A percentile compares a stretch with the other conserved stretches of the same genome.
These are phyloP conservation scores for Beroe forskalii DNA, from an alignment of 37 sponge, comb jelly and placozoan genomes.

Conservation along the genomic window DNA sequence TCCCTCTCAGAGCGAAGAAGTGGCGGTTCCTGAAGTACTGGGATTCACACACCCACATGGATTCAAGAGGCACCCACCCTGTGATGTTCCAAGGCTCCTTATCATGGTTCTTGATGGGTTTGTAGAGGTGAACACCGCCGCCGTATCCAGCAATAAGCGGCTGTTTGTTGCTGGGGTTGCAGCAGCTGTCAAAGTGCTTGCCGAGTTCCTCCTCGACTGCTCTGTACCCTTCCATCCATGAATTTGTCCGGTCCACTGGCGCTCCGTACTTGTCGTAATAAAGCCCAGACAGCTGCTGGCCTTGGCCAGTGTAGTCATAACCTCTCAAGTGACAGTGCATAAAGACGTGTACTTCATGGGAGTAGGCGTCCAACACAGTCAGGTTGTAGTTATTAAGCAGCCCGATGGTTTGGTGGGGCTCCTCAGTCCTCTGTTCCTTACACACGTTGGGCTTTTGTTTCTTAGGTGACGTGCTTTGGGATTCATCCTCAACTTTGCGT, in stretches of 20 bases:
- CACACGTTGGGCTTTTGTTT: neutral
- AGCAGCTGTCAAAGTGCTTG: neutral
- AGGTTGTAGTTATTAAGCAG: neutral
- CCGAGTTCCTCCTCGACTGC: neutral
- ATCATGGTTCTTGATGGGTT: neutral
- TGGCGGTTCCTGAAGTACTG: neutral
- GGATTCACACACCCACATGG: neutral
- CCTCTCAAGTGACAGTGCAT: neutral
- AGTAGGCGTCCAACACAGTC: neutral
- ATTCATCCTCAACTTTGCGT: neutral
- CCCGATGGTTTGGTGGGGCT: neutral
- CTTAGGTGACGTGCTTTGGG: neutral
- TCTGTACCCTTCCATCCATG: neutral
- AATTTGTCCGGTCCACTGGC: neutral
- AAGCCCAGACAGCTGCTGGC: neutral
- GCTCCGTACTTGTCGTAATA: neutral
- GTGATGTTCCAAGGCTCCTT: neutral
- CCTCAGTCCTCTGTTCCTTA: neutral
- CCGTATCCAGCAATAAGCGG: neutral
- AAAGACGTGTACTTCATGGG: neutral
- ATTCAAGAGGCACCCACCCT: neutral
- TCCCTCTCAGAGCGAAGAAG: neutral
- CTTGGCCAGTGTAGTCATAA: neutral
- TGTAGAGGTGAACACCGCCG: neutral
- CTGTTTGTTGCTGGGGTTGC: neutral